Conservation (phyloP, 2,797 vertebrate species). For the Rousettus madagascariensis region DNA sequence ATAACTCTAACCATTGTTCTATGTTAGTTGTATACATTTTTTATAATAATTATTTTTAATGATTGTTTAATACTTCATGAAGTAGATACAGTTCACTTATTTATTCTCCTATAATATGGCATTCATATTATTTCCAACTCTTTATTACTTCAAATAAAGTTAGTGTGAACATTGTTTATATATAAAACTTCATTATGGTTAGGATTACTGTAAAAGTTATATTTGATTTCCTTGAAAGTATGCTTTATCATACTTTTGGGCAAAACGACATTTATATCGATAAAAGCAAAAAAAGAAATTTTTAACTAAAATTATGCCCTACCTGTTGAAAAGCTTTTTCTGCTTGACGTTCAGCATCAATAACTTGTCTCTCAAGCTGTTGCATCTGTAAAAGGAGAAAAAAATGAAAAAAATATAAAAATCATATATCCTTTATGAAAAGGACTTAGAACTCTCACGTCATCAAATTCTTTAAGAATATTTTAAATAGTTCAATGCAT, state of each 20-base stretch:
- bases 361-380: conserved; percentile 95
- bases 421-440: background rate
- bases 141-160: conserved; percentile 11
- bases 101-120: background rate
- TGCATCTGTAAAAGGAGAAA: conserved; percentile 90
- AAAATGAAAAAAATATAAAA: conserved; percentile 37
- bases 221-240: conserved; percentile 31
- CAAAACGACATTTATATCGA: background rate
- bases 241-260: background rate
- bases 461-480: conserved; percentile 23
- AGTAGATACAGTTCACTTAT: background rate
- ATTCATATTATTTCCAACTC: conserved; percentile 31
- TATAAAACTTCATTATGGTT: background rate
- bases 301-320: conserved; percentile 50
- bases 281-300: background rate
- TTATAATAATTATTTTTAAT: conserved; percentile 22
- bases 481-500: background rate
- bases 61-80: background rate
- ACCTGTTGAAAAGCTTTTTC: conserved; percentile 96
- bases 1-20: background rate
- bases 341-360: conserved; percentile 93
- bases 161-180: background rate
- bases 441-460: background rate
- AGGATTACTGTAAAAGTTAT: background rate
- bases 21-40: background rate